Percentiles rank a stretch among this genome's conserved stretches.
These are phyloP conservation scores for Pachydiplax longipennis DNA, from an alignment of 2,888 invertebrate genomes.

Conservation along the genomic window DNA sequence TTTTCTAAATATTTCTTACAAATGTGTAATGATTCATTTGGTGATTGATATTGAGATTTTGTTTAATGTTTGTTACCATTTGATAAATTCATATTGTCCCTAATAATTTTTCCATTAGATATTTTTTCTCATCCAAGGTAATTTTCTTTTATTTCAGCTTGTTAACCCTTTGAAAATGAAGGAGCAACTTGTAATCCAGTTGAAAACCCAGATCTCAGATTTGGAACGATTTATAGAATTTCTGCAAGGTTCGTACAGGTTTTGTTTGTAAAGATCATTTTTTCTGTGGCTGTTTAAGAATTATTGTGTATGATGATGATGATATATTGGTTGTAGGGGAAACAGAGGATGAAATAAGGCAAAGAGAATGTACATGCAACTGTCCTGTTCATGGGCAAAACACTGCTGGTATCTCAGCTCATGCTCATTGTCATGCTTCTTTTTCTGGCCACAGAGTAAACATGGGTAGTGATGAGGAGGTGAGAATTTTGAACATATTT, in stretches of 20 bases:
- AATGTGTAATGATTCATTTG: no score
- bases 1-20: no score
- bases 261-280: no score
- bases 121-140: no score
- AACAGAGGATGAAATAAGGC: constrained; percentile 47
- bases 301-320: background rate
- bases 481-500: background rate
- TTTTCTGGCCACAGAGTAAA: constrained; percentile 36
- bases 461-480: constrained; percentile 49
- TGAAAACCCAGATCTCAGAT: constrained; percentile 96
- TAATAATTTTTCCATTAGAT: no score
- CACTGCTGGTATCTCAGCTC: constrained; percentile 2
- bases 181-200: constrained; percentile 92
- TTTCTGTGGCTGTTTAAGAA: background rate
- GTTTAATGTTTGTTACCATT: no score
- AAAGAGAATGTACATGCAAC: constrained; percentile 58
- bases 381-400: constrained; percentile 57
- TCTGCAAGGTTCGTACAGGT: constrained; percentile 72
- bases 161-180: constrained; percentile 95
- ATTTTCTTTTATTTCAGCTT: constrained; percentile 63
- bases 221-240: constrained; percentile 96
- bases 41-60: no score
- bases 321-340: background rate
- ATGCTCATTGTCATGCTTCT: constrained; percentile 14
- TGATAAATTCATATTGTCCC: no score